Evolutionary conservation across 2,113 vertebrate species (phyloP), one percentile per base, ranked within the genome.

Genomic region (Alectura lathami): DNA sequence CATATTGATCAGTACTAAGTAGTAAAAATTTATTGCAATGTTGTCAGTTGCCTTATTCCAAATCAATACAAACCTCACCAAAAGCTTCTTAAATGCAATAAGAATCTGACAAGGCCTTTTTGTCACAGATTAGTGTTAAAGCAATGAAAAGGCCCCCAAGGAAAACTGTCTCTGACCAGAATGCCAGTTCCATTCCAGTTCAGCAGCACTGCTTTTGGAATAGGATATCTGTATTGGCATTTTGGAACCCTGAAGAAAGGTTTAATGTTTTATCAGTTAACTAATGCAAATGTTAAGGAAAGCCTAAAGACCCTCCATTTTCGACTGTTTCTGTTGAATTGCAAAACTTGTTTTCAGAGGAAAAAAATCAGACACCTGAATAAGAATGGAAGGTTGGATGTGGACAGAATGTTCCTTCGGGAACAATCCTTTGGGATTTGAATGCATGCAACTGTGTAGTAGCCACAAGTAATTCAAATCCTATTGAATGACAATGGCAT

Each of bases 1-100:
- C 96, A 97, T 98, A 99, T 98, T 98, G 98, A 99, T 98, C 97
- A 98, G 96, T 95, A 96, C 97, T 98, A 98, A 98, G 98, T 97
- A 98, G 98, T 98, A 98, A 98, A 98, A 98, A 98, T 98, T 98
- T 98, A 98, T 98, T 98, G 97, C 98, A 97, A 66, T 97, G 96
- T 98, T 98, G 97, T 98, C 97, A 96, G 95, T 96, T 96, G 96
- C 96, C 90, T 97, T 97, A 97, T 90, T 97, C 96, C 72, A 96
- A 98, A 98, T 99, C 98, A 98, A 99, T 98, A 98, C 95, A 98
- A 97, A 98, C 98, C 98, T 98, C 96, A 97, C 97, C 97, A 95
- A 98, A 97, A 98, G 94, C 97, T 97, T 97, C 97, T 98, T 98
- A 98, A 98, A 98, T 51, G 97, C 91, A 98, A 96, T 98, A 98